These are phyloP conservation scores for Chydorus sphaericus DNA, from an alignment of 2,888 invertebrate species.

Conservation along the genomic window DNA sequence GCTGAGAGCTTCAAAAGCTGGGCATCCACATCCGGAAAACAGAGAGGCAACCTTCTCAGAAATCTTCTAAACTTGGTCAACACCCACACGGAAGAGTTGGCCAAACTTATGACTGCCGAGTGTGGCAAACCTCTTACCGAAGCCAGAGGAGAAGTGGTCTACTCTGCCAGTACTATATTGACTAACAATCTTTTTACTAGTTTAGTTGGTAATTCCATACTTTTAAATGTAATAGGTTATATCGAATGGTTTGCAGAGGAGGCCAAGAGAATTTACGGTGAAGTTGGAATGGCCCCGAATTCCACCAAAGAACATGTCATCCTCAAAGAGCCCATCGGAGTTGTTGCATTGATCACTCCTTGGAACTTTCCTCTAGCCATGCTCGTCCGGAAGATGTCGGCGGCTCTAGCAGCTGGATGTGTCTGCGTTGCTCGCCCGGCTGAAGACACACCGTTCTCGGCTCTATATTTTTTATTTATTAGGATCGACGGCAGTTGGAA, in stretches of 20 bases:
- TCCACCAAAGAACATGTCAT: slow-evolving; percentile 28
- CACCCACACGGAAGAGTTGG: slow-evolving; percentile 3
- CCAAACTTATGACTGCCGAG: slow-evolving; percentile 23
- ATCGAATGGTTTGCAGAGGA: slow-evolving; percentile 43
- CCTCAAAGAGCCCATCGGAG: slow-evolving; percentile 35
- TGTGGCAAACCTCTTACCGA: slow-evolving; percentile 35
- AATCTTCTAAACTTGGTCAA: not conserved
- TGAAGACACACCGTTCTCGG: slow-evolving; percentile 40
- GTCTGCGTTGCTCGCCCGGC: slow-evolving; percentile 58
- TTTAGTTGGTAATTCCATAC: no score
- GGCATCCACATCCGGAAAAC: slow-evolving; percentile 61
- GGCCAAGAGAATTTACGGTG: slow-evolving; percentile 35
- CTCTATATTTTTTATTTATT: slow-evolving; percentile 29
- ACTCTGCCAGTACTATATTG: slow-evolving; percentile 59
- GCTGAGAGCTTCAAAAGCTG: slow-evolving; percentile 59
- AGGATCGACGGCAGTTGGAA: slow-evolving; percentile 35
- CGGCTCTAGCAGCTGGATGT: slow-evolving; percentile 88
- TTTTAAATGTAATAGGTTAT: slow-evolving; percentile 34
- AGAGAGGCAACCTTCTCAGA: slow-evolving; percentile 17
- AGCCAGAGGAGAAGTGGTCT: slow-evolving; percentile 69
- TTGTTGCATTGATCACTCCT: slow-evolving; percentile 40
- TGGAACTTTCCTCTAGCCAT: slow-evolving; percentile 79
- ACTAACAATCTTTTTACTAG: no score
- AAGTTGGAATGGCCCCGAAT: slow-evolving; percentile 32
- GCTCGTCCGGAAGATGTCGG: slow-evolving; percentile 91